Percentiles rank a stretch among this genome's conserved stretches.
These are phyloP conservation scores for Stegodyphus mimosarum DNA, from an alignment of 1,140 invertebrate genomes.

Conservation along the genomic window DNA sequence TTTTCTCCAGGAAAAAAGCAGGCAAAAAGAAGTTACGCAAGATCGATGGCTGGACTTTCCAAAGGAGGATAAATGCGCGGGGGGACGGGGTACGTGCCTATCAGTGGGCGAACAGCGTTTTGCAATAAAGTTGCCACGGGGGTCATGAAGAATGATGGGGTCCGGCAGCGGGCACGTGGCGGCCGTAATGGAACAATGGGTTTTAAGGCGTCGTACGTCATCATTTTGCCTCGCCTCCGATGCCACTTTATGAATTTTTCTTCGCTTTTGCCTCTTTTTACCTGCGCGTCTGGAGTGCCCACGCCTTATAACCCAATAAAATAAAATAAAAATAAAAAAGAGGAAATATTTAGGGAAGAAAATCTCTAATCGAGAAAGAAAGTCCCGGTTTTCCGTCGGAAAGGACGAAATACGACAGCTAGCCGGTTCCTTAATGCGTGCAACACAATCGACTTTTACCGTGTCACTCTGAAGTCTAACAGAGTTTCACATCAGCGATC, in stretches of 20 bases:
- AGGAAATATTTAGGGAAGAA: conserved; percentile 22
- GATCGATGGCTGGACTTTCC: conserved; percentile 58
- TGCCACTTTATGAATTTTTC: conserved; percentile 61
- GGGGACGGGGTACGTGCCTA: conserved; percentile 54
- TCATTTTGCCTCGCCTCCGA: conserved; percentile 53
- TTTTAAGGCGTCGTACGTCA: conserved; percentile 61
- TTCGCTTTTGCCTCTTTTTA: conserved; percentile 42
- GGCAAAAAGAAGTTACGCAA: conserved; percentile 34
- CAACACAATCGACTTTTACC: no score
- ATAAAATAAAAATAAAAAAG: conserved; percentile 12
- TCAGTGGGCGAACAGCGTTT: conserved; percentile 60
- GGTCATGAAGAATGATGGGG: conserved; percentile 61
- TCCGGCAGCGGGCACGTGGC: conserved; percentile 55
- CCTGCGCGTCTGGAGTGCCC: conserved; percentile 39
- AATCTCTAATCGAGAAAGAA: conserved; percentile 24
- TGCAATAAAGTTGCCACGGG: conserved; percentile 60
- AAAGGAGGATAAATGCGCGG: conserved; percentile 55
- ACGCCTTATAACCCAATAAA: conserved; percentile 43
- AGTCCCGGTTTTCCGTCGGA: no score
- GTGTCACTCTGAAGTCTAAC: no score
- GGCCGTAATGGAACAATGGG: conserved; percentile 60
- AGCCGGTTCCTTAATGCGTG: no score
- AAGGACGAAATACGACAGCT: no score
- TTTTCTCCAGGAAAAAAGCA: conserved; percentile 6
- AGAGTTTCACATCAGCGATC: no score